Percentiles rank a stretch among this genome's conserved stretches.
phyloP scores from a whole-genome alignment of 2,113 vertebrate genomes.

The Elgaria multicarinata region DNA sequence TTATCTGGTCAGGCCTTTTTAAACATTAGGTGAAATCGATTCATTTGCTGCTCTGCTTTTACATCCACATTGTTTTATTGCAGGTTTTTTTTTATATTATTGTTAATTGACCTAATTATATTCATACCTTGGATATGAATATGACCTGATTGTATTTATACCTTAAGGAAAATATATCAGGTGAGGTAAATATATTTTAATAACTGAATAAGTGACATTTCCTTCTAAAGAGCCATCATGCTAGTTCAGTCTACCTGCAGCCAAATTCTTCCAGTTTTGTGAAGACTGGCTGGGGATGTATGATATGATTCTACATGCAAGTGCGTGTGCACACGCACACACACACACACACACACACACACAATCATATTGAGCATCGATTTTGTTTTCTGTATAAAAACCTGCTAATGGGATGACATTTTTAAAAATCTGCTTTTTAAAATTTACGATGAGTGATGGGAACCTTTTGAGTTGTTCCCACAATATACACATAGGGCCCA shows the following conservation, averaged over 20 bases:
- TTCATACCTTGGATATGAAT: not conserved
- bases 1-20: not conserved
- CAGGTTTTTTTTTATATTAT: not conserved
- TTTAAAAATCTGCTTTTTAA: not conserved
- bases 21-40: not conserved
- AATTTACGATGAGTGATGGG: not conserved
- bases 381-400: not conserved
- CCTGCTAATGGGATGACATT: not conserved
- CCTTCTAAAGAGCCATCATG: not conserved
- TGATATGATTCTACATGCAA: too few species aligned
- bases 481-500: not conserved
- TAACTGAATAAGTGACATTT: not conserved
- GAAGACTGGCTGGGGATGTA: not conserved
- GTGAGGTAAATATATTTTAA: not conserved
- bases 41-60: not conserved
- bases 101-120: not conserved
- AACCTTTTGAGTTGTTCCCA: not conserved
- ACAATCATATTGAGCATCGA: too few species aligned
- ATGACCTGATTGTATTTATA: not conserved
- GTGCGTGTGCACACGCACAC: too few species aligned
- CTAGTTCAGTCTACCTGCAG: not conserved
- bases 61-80: not conserved
- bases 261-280: not conserved
- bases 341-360: too few species aligned
- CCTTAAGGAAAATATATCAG: too few species aligned